Conservation (phyloP, 1,140 invertebrate species). For the Euura lappo region DNA sequence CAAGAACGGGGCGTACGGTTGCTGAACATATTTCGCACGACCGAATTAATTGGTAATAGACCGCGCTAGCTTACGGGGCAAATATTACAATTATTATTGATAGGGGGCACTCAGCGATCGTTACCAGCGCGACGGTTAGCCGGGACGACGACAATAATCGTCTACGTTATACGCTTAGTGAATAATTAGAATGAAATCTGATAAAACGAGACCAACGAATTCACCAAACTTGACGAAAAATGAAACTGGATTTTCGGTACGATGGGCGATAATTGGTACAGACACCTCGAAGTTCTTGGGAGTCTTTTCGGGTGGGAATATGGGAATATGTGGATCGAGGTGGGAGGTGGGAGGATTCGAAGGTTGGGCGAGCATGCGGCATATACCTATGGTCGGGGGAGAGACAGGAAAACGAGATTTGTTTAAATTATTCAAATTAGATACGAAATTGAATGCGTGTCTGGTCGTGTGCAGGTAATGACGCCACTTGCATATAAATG, state of each 20-base stretch:
- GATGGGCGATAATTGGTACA: too few species aligned
- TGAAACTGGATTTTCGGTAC: too few species aligned
- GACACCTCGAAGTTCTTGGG: too few species aligned
- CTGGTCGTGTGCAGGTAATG: conserved; percentile 62
- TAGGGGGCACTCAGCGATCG: conserved; percentile 44
- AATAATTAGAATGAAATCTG: too few species aligned
- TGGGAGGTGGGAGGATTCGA: too few species aligned
- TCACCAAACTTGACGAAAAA: too few species aligned
- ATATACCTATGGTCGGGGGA: not conserved
- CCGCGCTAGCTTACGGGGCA: conserved; percentile 40
- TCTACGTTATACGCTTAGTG: too few species aligned
- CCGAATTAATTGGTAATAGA: conserved; percentile 62
- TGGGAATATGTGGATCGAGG: too few species aligned
- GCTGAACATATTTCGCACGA: conserved; percentile 58
- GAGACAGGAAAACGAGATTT: conserved; percentile 60
- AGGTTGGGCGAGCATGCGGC: too few species aligned
- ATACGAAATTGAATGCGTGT: conserved; percentile 62
- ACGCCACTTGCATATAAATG: conserved; percentile 62
- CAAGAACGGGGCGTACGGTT: too few species aligned
- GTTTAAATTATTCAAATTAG: conserved; percentile 63
- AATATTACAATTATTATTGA: conserved; percentile 56
- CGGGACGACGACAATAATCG: not conserved
- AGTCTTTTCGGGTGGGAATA: too few species aligned
- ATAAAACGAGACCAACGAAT: too few species aligned
- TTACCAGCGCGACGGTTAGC: conserved; percentile 4